Percentiles rank a stretch among this genome's conserved stretches.
Conservation (phyloP, 2,797 vertebrate species). For the Galaxias olidus region DNA sequence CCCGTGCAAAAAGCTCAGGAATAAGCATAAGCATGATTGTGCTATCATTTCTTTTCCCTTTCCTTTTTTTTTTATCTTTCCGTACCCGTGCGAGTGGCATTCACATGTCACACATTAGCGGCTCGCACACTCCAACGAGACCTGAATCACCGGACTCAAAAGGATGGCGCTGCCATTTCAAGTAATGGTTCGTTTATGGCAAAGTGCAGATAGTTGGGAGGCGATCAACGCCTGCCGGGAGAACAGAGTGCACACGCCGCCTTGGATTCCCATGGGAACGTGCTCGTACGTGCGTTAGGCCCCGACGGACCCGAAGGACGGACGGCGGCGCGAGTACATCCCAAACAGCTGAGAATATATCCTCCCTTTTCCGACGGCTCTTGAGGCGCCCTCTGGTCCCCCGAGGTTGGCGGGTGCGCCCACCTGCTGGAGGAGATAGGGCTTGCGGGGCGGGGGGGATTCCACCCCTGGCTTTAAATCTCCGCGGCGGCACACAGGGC, state of each 20-base stretch:
- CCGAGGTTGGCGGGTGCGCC: constrained; percentile 10
- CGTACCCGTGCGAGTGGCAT: constrained; percentile 29
- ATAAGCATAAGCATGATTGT: too few species aligned
- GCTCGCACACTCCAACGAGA: constrained; percentile 20
- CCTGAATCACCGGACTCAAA: constrained; percentile 13
- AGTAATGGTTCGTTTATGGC: constrained; percentile 27
- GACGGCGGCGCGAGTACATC: too few species aligned
- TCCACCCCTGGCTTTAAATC: constrained; percentile 1
- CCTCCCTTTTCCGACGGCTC: constrained; percentile 21
- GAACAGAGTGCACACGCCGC: too few species aligned
- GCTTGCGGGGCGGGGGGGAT: constrained; percentile 6
- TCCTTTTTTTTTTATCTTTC: too few species aligned
- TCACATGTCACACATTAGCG: constrained; percentile 22
- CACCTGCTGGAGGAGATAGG: constrained; percentile 32
- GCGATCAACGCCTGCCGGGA: background rate
- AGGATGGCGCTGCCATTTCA: constrained; percentile 14
- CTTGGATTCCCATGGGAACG: too few species aligned
- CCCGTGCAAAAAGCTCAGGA: too few species aligned
- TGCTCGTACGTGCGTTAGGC: too few species aligned
- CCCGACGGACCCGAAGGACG: too few species aligned
- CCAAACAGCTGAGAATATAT: constrained; percentile 24
- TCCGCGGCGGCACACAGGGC: constrained; percentile 25
- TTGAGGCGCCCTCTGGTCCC: constrained; percentile 16
- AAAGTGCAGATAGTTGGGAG: constrained; percentile 23
- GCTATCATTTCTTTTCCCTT: background rate